phyloP scores from a whole-genome alignment of 2,888 invertebrate species.

The Lysandra coridon region DNA sequence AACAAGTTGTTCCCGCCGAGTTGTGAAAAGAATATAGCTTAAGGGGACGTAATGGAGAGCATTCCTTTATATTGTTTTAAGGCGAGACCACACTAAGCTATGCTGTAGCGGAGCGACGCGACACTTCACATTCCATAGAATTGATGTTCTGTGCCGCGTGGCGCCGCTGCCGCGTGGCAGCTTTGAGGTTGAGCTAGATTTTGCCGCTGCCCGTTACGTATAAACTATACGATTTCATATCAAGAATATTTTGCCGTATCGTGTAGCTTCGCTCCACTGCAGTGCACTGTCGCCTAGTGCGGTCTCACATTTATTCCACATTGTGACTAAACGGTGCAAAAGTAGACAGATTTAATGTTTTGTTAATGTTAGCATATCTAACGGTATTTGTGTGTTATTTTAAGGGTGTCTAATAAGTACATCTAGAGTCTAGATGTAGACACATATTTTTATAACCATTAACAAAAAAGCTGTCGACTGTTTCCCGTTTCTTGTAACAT shows the following conservation, averaged over 20 bases:
- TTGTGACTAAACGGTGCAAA: background rate
- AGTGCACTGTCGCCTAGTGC: background rate
- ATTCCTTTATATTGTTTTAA: background rate
- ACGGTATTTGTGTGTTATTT: background rate
- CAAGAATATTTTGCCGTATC: background rate
- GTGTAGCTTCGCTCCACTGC: background rate
- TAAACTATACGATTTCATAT: background rate
- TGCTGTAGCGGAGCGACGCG: no score
- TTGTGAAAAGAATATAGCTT: constrained; percentile 36
- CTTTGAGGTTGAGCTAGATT: no score
- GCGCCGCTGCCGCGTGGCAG: no score
- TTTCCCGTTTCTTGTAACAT: background rate
- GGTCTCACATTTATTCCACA: background rate
- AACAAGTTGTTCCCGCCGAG: constrained; percentile 69
- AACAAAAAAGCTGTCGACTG: background rate
- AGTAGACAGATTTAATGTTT: background rate
- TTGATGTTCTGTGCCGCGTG: no score
- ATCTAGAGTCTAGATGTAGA: background rate
- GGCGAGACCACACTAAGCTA: background rate
- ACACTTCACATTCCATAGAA: background rate
- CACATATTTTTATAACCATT: background rate
- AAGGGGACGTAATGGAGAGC: constrained; percentile 1
- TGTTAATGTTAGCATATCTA: background rate
- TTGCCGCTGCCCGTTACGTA: no score
- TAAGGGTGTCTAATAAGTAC: background rate